Conservation (phyloP, 2,888 invertebrate genomes). For the Philereme vetulata region DNA sequence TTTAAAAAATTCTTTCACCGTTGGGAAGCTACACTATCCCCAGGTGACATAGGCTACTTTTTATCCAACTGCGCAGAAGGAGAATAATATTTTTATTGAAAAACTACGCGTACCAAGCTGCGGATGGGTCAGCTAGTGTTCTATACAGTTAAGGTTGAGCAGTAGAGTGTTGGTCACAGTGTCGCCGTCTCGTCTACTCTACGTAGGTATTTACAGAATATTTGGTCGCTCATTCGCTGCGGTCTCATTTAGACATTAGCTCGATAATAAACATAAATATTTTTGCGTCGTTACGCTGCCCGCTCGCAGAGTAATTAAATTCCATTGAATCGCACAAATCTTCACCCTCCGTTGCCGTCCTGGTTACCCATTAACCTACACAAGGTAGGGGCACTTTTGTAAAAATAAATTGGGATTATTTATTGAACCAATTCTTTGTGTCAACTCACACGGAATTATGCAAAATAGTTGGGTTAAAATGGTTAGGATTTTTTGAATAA, state of each 20-base stretch:
- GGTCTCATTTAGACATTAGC: slow-evolving; percentile 74
- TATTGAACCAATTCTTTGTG: slow-evolving; percentile 25
- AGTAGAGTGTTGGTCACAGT: background rate
- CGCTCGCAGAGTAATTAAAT: slow-evolving; percentile 78
- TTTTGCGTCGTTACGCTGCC: slow-evolving; percentile 77
- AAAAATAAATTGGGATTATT: slow-evolving; percentile 32
- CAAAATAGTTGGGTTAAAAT: slow-evolving; percentile 10
- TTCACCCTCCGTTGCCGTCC: slow-evolving; percentile 59
- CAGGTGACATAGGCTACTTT: too few species aligned
- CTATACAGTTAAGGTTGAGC: too few species aligned
- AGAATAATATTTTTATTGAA: too few species aligned
- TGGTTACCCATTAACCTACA: slow-evolving; percentile 50
- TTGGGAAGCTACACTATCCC: too few species aligned
- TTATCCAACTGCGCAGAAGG: too few species aligned
- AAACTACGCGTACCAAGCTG: too few species aligned
- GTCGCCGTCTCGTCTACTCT: slow-evolving; percentile 30
- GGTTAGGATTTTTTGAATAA: background rate
- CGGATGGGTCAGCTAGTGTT: too few species aligned
- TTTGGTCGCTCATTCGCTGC: slow-evolving; percentile 52
- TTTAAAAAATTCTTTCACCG: too few species aligned
- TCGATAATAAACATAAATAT: slow-evolving; percentile 82
- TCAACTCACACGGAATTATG: slow-evolving; percentile 12
- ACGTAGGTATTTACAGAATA: slow-evolving; percentile 35
- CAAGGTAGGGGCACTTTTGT: slow-evolving; percentile 34
- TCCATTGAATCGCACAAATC: slow-evolving; percentile 81